Evolutionary conservation across 1,140 invertebrate genomes (phyloP).

Genomic region (Charaxes varanes): DNA sequence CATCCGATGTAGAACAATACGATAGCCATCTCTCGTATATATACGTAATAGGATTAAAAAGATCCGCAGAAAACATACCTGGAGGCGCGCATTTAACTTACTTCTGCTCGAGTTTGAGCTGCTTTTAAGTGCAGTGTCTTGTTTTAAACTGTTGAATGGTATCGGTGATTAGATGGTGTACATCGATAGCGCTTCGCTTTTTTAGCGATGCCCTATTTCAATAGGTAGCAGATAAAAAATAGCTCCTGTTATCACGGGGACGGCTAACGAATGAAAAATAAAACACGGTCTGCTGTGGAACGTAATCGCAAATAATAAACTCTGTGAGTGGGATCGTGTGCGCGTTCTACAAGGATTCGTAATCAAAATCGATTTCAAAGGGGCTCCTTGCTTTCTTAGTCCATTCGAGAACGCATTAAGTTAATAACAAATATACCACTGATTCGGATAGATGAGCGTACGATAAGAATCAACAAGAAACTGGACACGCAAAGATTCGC

Average conservation of each 20-base stretch:
- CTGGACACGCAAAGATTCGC: no score
- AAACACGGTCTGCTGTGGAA: neutral
- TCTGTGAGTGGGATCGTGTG: no score
- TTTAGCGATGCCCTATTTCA: slow-evolving; percentile 11
- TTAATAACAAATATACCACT: no score
- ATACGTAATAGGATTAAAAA: slow-evolving; percentile 61
- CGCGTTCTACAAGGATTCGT: no score
- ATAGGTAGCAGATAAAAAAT: slow-evolving; percentile 2
- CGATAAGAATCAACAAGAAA: no score
- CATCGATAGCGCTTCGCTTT: slow-evolving; percentile 9
- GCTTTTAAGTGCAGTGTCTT: slow-evolving; percentile 63
- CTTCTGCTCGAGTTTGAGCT: slow-evolving; percentile 38
- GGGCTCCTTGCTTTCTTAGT: no score
- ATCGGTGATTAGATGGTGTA: slow-evolving; percentile 25
- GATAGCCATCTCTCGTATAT: slow-evolving; percentile 54
- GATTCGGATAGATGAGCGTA: no score
- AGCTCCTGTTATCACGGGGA: neutral
- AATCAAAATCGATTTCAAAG: no score
- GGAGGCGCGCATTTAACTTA: slow-evolving; percentile 41
- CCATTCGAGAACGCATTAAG: no score
- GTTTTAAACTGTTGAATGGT: slow-evolving; percentile 43
- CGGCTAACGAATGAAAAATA: slow-evolving; percentile 3
- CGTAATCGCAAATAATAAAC: neutral
- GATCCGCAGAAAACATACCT: slow-evolving; percentile 47
- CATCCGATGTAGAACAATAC: slow-evolving; percentile 63